Percentiles rank a stretch among this genome's conserved stretches.
These are phyloP conservation scores for Agapornis roseicollis DNA, from an alignment of 2,113 vertebrate genomes.

Conservation along the genomic window DNA sequence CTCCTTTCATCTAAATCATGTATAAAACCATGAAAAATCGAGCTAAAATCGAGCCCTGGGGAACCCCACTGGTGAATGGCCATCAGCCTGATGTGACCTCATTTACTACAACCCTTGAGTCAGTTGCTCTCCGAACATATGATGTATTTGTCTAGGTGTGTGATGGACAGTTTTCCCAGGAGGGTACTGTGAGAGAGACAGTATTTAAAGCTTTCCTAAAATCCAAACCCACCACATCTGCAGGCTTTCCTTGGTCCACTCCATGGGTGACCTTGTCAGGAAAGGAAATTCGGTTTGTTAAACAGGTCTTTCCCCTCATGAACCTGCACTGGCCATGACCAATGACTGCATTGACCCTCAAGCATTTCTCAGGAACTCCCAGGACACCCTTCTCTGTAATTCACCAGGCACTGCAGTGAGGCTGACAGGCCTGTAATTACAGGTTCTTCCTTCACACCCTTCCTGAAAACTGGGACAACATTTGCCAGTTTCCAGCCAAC, in stretches of 20 bases:
- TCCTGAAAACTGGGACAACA: not conserved
- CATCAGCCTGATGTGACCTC: not conserved
- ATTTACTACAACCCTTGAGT: not conserved
- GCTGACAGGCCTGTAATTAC: not conserved
- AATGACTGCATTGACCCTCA: not conserved
- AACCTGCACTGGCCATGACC: not conserved
- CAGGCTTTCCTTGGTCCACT: not conserved
- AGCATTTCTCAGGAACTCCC: not conserved
- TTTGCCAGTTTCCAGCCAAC: not conserved
- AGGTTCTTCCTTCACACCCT: not conserved
- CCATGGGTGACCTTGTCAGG: not conserved
- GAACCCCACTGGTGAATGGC: not conserved
- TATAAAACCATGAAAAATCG: not conserved
- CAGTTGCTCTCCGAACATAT: not conserved
- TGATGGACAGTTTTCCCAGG: not conserved
- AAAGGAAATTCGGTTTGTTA: not conserved
- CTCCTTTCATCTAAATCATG: not conserved
- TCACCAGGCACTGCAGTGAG: not conserved
- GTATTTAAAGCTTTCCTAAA: not conserved
- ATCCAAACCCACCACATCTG: no score
- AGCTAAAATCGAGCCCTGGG: not conserved
- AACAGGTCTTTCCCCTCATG: not conserved
- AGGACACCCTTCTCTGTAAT: not conserved
- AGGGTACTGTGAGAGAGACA: not conserved
- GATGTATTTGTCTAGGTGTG: not conserved